A percentile compares a stretch with the other conserved stretches of the same genome.
Evolutionary conservation across 1,140 invertebrate species (phyloP).

Genomic region (Scaptomyza montana): DNA sequence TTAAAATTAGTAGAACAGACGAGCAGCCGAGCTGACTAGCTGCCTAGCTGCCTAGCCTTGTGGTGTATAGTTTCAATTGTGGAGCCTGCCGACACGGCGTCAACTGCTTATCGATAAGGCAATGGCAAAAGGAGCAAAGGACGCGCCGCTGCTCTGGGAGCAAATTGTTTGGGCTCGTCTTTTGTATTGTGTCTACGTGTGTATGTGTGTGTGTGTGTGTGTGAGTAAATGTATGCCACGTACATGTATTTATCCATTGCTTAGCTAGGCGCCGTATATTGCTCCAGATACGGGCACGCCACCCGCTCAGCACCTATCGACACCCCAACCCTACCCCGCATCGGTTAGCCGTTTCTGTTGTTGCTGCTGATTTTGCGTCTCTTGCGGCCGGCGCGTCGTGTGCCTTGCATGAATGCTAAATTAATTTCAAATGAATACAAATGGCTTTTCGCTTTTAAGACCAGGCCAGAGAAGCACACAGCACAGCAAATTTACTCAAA

Average conservation of each 20-base stretch:
- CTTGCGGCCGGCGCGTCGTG: conserved; percentile 36
- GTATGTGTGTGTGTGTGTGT: no score
- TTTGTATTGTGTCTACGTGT: conserved; percentile 37
- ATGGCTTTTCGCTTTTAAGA: conserved; percentile 82
- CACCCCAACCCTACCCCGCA: neutral
- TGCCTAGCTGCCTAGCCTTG: conserved; percentile 35
- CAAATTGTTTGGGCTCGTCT: conserved; percentile 31
- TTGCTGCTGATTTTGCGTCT: conserved; percentile 54
- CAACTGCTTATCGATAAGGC: conserved; percentile 79
- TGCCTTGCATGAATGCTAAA: conserved; percentile 81
- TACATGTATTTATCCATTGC: conserved; percentile 82
- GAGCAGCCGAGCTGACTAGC: conserved; percentile 27
- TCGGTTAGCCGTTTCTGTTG: conserved; percentile 1
- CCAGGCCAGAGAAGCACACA: conserved; percentile 42
- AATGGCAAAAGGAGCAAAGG: conserved; percentile 26
- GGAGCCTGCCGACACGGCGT: conserved; percentile 21
- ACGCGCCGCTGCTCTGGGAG: conserved; percentile 19
- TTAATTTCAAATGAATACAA: conserved; percentile 83
- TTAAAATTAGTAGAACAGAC: conserved; percentile 75
- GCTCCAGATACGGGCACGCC: conserved; percentile 13
- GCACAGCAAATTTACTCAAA: conserved; percentile 37
- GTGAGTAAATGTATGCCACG: conserved; percentile 72
- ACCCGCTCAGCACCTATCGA: neutral
- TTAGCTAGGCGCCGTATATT: conserved; percentile 75
- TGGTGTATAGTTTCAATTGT: conserved; percentile 72